Conservation (phyloP, 2,113 vertebrate species). For the Sinocyclocheilus rhinocerous region DNA sequence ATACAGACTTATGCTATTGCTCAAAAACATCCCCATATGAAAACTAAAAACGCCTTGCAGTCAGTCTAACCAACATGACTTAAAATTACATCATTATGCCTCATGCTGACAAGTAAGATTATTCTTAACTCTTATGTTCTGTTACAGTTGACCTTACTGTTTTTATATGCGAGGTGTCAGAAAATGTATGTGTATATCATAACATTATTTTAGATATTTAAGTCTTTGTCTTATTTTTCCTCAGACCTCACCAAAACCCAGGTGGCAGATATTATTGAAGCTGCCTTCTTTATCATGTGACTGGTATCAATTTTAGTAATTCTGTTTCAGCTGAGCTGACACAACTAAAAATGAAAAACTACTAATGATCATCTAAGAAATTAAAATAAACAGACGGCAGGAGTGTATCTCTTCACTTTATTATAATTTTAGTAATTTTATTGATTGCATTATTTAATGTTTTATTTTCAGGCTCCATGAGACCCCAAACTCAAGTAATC, state of each 20-base stretch:
- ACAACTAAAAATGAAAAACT: background rate
- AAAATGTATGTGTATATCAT: background rate
- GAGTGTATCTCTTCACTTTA: background rate
- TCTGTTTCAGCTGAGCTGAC: background rate
- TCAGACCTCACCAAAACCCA: background rate
- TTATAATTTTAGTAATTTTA: background rate
- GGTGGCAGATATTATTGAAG: background rate
- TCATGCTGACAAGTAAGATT: background rate
- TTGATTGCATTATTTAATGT: background rate
- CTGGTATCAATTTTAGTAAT: background rate
- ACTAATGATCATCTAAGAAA: background rate
- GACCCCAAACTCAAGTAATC: background rate
- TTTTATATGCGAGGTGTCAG: background rate
- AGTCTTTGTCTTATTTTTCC: no score
- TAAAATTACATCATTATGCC: slow-evolving; percentile 4
- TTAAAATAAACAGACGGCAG: background rate
- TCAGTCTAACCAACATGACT: background rate
- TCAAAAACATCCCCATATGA: slow-evolving; percentile 10
- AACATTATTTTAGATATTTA: background rate
- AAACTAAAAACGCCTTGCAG: background rate
- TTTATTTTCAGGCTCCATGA: background rate
- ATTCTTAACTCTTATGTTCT: background rate
- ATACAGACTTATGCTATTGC: background rate
- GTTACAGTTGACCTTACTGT: background rate
- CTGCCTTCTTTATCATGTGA: background rate